Percentiles rank a stretch among this genome's conserved stretches.
phyloP scores from a whole-genome alignment of 2,888 invertebrate genomes.

The Heliconius sara region DNA sequence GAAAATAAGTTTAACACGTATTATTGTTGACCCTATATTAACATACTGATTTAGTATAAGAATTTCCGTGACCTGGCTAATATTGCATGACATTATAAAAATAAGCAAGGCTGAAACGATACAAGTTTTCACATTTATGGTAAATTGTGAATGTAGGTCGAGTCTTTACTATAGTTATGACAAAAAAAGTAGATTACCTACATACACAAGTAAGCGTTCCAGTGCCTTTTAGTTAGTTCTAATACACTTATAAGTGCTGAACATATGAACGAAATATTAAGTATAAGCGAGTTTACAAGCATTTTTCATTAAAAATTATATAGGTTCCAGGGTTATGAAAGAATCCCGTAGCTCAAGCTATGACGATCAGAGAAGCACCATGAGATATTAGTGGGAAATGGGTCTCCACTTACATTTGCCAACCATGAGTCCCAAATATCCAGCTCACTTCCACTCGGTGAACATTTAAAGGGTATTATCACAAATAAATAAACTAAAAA shows the following conservation, averaged over 20 bases:
- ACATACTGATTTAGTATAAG: conserved; percentile 38
- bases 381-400: too few species aligned
- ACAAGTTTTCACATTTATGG: conserved; percentile 38
- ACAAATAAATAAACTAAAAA: too few species aligned
- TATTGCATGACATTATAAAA: conserved; percentile 42
- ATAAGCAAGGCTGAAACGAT: conserved; percentile 36
- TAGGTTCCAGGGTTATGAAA: too few species aligned
- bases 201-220: neutral
- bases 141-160: conserved; percentile 41
- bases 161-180: conserved; percentile 11
- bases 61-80: conserved; percentile 40
- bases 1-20: neutral
- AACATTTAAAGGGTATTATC: too few species aligned
- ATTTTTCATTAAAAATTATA: neutral
- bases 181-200: neutral
- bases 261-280: neutral
- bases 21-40: conserved; percentile 31
- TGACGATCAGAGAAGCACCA: too few species aligned
- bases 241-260: neutral
- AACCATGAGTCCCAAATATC: too few species aligned
- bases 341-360: too few species aligned
- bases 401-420: too few species aligned
- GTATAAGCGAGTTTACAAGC: neutral
- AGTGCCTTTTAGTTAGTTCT: neutral
- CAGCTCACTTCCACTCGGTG: too few species aligned